A percentile compares a stretch with the other conserved stretches of the same genome.
phyloP scores from a whole-genome alignment of 2,888 invertebrate genomes.

The Hofmannophila pseudospretella region DNA sequence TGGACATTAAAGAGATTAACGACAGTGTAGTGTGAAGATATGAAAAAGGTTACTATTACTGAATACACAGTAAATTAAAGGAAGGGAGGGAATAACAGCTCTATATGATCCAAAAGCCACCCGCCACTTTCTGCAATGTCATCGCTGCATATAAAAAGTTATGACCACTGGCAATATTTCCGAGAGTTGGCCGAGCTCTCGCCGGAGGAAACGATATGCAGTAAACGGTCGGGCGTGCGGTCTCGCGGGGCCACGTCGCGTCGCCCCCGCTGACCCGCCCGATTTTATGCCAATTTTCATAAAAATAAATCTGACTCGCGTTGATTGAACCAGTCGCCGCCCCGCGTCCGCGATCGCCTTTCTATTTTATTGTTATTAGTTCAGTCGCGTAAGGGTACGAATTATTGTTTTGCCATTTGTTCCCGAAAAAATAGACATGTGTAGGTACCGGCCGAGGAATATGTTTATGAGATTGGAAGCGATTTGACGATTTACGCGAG shows the following conservation, averaged over 20 bases:
- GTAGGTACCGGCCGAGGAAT: conserved; percentile 30
- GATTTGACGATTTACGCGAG: conserved; percentile 15
- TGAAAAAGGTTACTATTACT: too few relatives aligned
- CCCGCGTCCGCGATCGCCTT: conserved; percentile 65
- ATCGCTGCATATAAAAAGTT: conserved; percentile 78
- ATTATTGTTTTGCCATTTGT: conserved; percentile 76
- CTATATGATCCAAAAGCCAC: conserved; percentile 32
- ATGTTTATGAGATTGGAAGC: conserved; percentile 40
- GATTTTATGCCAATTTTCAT: conserved; percentile 78
- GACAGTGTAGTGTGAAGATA: too few relatives aligned
- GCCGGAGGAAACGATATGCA: conserved; percentile 74
- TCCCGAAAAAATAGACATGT: conserved; percentile 53
- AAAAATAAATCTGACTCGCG: conserved; percentile 76
- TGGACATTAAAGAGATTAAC: too few relatives aligned
- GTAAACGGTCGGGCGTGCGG: conserved; percentile 75
- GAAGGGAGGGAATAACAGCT: conserved; percentile 31
- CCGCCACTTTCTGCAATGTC: conserved; percentile 73
- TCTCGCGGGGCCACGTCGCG: conserved; percentile 67
- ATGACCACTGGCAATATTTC: conserved; percentile 75
- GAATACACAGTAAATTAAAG: too few relatives aligned
- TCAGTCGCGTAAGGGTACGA: conserved; percentile 70
- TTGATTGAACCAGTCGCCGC: conserved; percentile 75
- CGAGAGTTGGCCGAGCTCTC: conserved; percentile 48
- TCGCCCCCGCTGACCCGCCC: conserved; percentile 66
- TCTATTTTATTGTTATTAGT: conserved; percentile 78